Evolutionary conservation across 2,113 vertebrate genomes (phyloP), one percentile per base, ranked within the genome.

Genomic region (Sula dactylatra): DNA sequence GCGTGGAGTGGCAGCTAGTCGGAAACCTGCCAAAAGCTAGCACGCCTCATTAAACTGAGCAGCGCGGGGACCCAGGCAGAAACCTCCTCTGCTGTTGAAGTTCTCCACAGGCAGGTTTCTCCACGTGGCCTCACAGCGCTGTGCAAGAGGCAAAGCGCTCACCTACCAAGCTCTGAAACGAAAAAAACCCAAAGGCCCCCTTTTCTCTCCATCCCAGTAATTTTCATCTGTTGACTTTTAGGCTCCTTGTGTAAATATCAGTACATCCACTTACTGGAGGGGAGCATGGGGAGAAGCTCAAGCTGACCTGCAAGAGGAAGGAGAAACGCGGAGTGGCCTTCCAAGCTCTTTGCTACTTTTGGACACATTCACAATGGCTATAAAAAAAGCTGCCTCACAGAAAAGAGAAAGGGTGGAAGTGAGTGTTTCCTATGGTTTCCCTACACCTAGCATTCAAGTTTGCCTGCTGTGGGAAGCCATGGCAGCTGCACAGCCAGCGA

Each of bases 381-480:
- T 50, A 49, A 78, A 89, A 66, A 87, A 80, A 80, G 16, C 76
- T 77, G 62, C 74, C 49, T 86, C 44, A 36, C 49, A 45, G 72
- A 31, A 83, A 59, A 44, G 40, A 92, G 64, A 86, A 95, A 92
- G 64, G 45, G 58, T 88, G 77, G 91, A 96, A 96, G 56, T 55
- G 69, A 92, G 54, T 4, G 1, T 81, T 96, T 95, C 77, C 87
- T 73, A 84, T 10, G 67, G 40, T 26, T 94, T 90, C 74, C 67
- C 65, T 64, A 59, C 16, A 67, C 34, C 61, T 34, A n/a, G 32
- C 4, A 1, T 36, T 87, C 25, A 40, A 25, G 79, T 55, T 7
- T 50, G 69, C 32, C 66, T 55, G 38, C 59, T 61, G 38, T 8
- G 1, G 45, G 82, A 95, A 44, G 38, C 55, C 50, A 58, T 1